phyloP scores from a whole-genome alignment of 2,888 invertebrate species.

The Aelia acuminata region DNA sequence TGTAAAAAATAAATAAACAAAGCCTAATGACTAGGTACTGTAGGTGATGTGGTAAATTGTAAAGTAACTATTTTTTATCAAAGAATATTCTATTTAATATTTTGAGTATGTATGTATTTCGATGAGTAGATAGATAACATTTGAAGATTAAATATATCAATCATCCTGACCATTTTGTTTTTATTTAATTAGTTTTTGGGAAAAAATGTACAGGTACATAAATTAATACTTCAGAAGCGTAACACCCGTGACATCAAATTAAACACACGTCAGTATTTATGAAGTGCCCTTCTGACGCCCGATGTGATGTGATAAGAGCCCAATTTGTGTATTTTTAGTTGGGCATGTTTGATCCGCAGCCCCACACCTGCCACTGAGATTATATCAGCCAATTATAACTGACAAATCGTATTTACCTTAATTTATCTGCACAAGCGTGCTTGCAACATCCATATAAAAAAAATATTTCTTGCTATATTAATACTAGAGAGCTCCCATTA shows the following conservation, averaged over 20 bases:
- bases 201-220: no score
- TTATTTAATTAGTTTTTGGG: no score
- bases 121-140: no score
- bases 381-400: constrained; percentile 41
- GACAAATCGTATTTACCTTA: constrained; percentile 41
- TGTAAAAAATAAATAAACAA: no score
- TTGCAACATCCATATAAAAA: background rate
- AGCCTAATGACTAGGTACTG: no score
- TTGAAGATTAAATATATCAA: background rate
- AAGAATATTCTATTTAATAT: no score
- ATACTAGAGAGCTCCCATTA: background rate
- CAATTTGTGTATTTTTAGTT: constrained; percentile 17
- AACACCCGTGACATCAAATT: background rate
- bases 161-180: background rate
- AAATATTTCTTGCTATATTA: constrained; percentile 26
- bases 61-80: no score
- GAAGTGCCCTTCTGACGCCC: background rate
- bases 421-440: constrained; percentile 2
- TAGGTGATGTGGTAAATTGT: no score
- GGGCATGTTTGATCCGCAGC: constrained; percentile 26
- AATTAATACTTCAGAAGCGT: background rate
- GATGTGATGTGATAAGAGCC: background rate
- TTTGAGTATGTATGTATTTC: no score
- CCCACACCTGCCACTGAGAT: constrained; percentile 26
- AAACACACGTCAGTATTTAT: background rate